These are phyloP conservation scores for Caenorhabditis panamensis DNA, from an alignment of 2,888 invertebrate genomes.

Conservation along the genomic window DNA sequence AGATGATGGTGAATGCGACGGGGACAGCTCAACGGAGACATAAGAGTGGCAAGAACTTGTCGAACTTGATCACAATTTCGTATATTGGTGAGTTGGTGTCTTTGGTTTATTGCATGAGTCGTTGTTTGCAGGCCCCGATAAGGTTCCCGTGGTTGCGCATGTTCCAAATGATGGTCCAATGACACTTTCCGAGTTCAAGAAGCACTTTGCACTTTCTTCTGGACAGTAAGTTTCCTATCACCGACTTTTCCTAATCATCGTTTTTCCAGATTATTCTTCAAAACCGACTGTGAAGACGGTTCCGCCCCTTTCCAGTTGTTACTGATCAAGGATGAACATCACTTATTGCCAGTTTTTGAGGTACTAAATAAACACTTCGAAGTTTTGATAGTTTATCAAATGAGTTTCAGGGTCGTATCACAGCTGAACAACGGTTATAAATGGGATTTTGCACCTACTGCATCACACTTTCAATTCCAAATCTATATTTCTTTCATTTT, in stretches of 20 bases:
- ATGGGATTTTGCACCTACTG: no score
- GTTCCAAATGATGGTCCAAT: constrained; percentile 67
- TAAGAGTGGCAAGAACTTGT: constrained; percentile 35
- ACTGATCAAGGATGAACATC: constrained; percentile 67
- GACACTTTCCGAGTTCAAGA: constrained; percentile 73
- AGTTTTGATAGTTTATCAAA: no score
- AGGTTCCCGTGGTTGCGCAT: constrained; percentile 76
- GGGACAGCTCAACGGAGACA: constrained; percentile 42
- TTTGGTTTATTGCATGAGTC: no score
- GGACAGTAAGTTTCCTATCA: constrained; percentile 65
- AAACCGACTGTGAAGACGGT: constrained; percentile 73
- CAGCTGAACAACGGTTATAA: constrained; percentile 44
- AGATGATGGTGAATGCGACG: constrained; percentile 28
- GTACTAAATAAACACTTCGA: constrained; percentile 8
- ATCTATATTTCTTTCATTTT: background rate
- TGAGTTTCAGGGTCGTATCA: constrained; percentile 48
- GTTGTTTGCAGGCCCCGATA: constrained; percentile 67
- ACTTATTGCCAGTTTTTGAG: constrained; percentile 68
- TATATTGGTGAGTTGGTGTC: constrained; percentile 52
- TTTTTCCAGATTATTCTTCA: constrained; percentile 71
- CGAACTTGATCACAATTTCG: constrained; percentile 56
- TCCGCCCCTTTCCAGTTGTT: constrained; percentile 71
- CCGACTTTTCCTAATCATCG: background rate
- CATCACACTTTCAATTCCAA: no score
- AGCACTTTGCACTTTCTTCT: constrained; percentile 70